Evolutionary conservation across 2,797 vertebrate species (phyloP).

Genomic region (Rhinella marina): DNA sequence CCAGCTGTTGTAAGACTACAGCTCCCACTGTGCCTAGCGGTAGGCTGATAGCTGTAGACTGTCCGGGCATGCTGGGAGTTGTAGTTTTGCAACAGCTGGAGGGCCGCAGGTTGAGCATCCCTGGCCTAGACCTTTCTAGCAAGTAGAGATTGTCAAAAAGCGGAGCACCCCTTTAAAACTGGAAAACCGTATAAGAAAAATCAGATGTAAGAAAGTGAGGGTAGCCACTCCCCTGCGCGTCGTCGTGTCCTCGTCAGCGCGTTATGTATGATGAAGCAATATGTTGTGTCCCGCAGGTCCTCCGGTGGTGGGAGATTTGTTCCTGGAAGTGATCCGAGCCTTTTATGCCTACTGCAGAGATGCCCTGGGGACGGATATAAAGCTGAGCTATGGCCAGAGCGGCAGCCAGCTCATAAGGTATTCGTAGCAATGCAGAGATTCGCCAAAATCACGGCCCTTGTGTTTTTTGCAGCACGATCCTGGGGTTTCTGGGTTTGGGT

Average conservation of each 20-base stretch:
- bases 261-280: not conserved
- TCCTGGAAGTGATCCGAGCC: conserved; percentile 91
- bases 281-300: conserved; percentile 78
- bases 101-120: no score
- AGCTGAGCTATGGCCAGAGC: conserved; percentile 80
- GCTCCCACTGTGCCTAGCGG: no score
- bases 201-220: no score
- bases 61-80: no score
- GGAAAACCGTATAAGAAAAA: not conserved
- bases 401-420: conserved; percentile 85
- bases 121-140: no score
- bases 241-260: not conserved
- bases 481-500: no score
- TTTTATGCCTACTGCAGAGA: conserved; percentile 89
- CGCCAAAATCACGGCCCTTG: not conserved
- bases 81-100: no score
- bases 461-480: not conserved
- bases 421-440: not conserved
- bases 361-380: conserved; percentile 80
- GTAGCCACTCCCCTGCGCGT: no score
- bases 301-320: conserved; percentile 82
- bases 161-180: no score
- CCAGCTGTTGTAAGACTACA: no score
- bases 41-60: no score
- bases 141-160: no score